Conservation (phyloP, 2,888 invertebrate genomes). For the Calliopum simillimum region DNA sequence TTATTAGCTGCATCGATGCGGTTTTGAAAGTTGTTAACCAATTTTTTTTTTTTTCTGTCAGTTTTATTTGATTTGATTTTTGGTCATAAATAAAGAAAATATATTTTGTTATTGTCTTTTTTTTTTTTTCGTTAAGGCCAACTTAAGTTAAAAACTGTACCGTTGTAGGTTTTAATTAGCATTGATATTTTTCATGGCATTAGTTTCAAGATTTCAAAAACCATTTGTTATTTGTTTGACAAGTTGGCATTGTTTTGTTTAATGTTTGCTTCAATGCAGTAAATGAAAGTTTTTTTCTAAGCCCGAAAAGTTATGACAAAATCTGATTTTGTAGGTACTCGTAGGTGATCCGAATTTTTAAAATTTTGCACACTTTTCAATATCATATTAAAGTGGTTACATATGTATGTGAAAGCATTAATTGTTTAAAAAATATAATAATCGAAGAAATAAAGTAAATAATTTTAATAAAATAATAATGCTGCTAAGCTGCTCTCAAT, state of each 20-base stretch:
- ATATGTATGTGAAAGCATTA: too few species aligned
- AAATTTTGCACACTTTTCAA: too few species aligned
- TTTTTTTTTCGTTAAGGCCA: background rate
- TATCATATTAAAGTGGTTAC: too few species aligned
- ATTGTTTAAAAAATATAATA: too few species aligned
- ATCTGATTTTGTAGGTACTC: too few species aligned
- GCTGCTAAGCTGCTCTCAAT: conserved; percentile 1
- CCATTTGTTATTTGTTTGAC: background rate
- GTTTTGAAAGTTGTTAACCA: conserved; percentile 7
- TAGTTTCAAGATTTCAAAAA: background rate
- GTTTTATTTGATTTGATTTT: background rate
- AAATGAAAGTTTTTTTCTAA: background rate
- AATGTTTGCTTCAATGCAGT: background rate
- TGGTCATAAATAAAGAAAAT: too few species aligned
- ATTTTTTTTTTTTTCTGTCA: too few species aligned
- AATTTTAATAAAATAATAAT: background rate
- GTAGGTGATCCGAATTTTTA: too few species aligned
- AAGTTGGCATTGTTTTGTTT: background rate
- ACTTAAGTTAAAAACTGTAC: background rate
- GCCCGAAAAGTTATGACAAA: too few species aligned
- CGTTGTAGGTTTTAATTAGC: conserved; percentile 7
- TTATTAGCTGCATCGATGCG: background rate
- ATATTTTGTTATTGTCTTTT: background rate
- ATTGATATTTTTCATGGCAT: background rate
- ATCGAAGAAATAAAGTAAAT: background rate